Conservation (phyloP, 2,888 invertebrate species). For the Epinotia ramella region DNA sequence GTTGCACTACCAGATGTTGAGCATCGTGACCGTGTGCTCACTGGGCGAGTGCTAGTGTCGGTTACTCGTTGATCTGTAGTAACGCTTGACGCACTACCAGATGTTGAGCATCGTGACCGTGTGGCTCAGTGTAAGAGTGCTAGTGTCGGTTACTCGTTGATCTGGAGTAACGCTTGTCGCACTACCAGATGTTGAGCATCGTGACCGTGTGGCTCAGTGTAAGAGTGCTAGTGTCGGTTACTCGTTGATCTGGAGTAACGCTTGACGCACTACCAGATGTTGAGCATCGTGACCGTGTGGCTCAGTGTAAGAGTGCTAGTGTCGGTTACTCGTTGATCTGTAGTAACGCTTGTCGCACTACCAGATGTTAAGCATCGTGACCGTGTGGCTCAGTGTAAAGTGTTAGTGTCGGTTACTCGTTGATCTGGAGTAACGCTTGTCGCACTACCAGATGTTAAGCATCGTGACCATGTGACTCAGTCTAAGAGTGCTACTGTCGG, state of each 20-base stretch:
- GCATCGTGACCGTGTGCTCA: constrained; percentile 90
- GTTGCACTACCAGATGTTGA: constrained; percentile 91
- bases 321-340: constrained; percentile 81
- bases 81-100: not conserved
- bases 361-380: not conserved
- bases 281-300: not conserved
- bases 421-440: constrained; percentile 85
- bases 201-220: constrained; percentile 91
- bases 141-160: constrained; percentile 69
- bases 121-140: not conserved
- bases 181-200: constrained; percentile 90
- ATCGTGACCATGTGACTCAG: not conserved
- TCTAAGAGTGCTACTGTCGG: constrained; percentile 15
- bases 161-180: constrained; percentile 90
- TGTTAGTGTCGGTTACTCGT: constrained; percentile 61
- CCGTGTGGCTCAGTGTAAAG: not conserved
- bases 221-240: constrained; percentile 54
- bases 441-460: not conserved
- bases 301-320: not conserved
- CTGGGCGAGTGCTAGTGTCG: constrained; percentile 72
- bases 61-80: too few species aligned
- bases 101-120: not conserved
- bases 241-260: too few species aligned
- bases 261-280: not conserved
- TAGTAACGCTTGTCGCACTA: constrained; percentile 71